Evolutionary conservation across 2,113 vertebrate species (phyloP).

Genomic region (Seriola dumerili): DNA sequence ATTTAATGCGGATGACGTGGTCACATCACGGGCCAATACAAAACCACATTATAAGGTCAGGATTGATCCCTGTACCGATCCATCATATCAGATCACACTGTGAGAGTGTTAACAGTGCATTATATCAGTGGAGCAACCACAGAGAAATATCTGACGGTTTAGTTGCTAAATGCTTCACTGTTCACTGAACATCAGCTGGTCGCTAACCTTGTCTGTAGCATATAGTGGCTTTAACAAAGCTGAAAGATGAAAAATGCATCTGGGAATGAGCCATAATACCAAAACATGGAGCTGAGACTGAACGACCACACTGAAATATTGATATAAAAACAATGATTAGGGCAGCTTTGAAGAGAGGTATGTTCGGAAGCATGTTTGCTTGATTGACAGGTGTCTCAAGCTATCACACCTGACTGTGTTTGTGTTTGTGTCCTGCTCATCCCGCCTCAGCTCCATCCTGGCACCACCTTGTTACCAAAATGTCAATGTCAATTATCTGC

Average conservation of each 20-base stretch:
- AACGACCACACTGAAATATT: not conserved
- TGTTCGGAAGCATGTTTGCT: not conserved
- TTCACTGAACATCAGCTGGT: too few relatives aligned
- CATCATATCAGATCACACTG: not conserved
- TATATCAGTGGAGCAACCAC: not conserved
- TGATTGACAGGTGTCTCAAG: not conserved
- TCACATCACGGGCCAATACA: not conserved
- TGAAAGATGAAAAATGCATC: too few relatives aligned
- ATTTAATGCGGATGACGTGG: not conserved
- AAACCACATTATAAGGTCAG: constrained; percentile 10
- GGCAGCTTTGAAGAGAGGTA: too few relatives aligned
- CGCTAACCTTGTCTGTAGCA: too few relatives aligned
- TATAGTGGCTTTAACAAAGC: too few relatives aligned
- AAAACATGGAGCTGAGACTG: not conserved
- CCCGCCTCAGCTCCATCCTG: not conserved
- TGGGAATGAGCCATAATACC: too few relatives aligned
- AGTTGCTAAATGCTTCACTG: too few relatives aligned
- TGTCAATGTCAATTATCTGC: not conserved
- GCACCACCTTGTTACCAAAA: not conserved
- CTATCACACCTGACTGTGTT: not conserved
- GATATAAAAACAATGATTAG: not conserved
- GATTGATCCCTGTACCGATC: not conserved
- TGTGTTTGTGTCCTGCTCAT: not conserved
- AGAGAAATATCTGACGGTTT: too few relatives aligned
- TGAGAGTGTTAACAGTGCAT: not conserved